Conservation (phyloP, 2,797 vertebrate genomes). For the Chrysocyon brachyurus region DNA sequence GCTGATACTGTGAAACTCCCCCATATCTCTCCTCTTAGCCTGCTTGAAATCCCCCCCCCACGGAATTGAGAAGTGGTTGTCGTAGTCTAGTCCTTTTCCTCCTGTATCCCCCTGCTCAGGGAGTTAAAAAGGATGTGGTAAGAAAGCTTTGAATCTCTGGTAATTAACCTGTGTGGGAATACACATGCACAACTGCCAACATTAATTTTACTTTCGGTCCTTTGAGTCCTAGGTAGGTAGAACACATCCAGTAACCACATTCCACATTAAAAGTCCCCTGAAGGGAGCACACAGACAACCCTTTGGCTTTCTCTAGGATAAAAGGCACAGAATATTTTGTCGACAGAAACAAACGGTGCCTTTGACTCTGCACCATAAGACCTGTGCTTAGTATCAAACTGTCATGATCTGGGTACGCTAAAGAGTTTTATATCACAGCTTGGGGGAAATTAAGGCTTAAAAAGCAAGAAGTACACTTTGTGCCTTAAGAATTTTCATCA, state of each 20-base stretch:
- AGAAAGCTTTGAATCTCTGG: background rate
- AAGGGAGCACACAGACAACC: background rate
- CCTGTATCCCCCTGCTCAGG: background rate
- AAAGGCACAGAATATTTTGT: background rate
- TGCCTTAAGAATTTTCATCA: background rate
- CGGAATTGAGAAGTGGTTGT: background rate
- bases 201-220: background rate
- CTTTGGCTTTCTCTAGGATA: background rate
- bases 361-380: background rate
- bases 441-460: background rate
- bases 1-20: background rate
- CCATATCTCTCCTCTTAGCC: background rate
- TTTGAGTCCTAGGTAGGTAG: background rate
- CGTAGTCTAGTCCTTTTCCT: background rate
- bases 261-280: background rate
- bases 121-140: background rate
- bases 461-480: background rate
- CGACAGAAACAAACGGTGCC: background rate
- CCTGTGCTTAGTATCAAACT: background rate
- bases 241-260: background rate
- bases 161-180: background rate
- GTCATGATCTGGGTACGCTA: background rate
- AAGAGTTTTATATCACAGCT: background rate
- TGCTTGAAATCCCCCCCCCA: background rate
- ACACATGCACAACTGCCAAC: background rate